Evolutionary conservation across 2,888 invertebrate genomes (phyloP), one percentile per base, ranked within the genome.

Genomic region (Caenorhabditis angaria): DNA sequence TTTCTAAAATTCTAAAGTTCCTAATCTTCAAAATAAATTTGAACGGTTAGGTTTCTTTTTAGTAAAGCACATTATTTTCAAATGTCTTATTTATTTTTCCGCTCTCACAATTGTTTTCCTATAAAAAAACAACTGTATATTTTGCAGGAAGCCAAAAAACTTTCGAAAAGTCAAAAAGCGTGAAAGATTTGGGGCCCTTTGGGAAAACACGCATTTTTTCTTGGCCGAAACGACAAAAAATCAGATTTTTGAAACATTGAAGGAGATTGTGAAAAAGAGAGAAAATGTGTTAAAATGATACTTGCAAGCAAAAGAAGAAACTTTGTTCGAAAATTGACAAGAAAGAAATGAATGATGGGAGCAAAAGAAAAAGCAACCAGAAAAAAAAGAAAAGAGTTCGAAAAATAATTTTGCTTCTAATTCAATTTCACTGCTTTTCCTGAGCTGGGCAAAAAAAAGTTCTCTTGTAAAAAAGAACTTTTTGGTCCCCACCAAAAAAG

Each of bases 401-500:
- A 20, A 48, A 48, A 48, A 48, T 48, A 4, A 12, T 5, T 48
- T 14, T 48, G 5, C n/a, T 4, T 20, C n/a, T 10, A 48, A 5
- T 48, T 48, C 48, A 48, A 48, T 10, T 18, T n/a, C n/a, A n/a
- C n/a, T n/a, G n/a, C n/a, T n/a, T n/a, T n/a, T n/a, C n/a, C n/a
- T n/a, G n/a, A n/a, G n/a, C n/a, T n/a, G n/a, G n/a, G n/a, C n/a
- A n/a, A n/a, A n/a, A n/a, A n/a, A n/a, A n/a, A n/a, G n/a, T n/a
- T n/a, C n/a, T n/a, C n/a, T n/a, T n/a, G n/a, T n/a, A n/a, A n/a
- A n/a, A n/a, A n/a, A n/a, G n/a, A n/a, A n/a, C 4, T 14, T 48
- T 14, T 48, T 48, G 48, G 48, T n/a, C n/a, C n/a, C n/a, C n/a
- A n/a, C n/a, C n/a, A 53, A 53, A 54, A 64, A 27, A 54, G 14